Base-by-base conservation (phyloP, 2,113 vertebrate genomes). In the Cephalopholis sonnerati region DNA sequence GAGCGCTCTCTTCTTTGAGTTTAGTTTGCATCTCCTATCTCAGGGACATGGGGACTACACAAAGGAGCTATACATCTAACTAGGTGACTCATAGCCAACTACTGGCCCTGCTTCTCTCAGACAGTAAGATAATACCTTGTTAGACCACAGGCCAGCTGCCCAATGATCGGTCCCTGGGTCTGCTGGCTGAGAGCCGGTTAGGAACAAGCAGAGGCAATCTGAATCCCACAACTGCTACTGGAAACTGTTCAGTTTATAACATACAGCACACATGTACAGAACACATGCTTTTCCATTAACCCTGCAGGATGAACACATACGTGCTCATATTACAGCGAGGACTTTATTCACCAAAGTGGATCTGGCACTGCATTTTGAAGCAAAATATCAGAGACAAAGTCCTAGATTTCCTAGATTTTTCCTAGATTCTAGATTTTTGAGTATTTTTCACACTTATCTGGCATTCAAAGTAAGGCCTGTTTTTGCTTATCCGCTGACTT, bases 121-220 rank as follows among this genome's bases (percentile, higher is more conserved):
- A 85, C 86, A 85, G 92, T 90, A 93, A 94, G 93, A 90, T 88
- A 87, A 94, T 91, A 93, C 83, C 63, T 67, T 46, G 66, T 57
- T 77, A 76, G 81, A 90, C 86, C 89, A 76, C 91, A 92, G 87
- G 83, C 83, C 88, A 82, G 85, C 87, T 84, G 79, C 83, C 87
- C 78, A 64, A 70, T 87, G 70, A 63, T 81, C 69, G 58, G 50
- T 74, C 79, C 41, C 44, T 39, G 58, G 55, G 17, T 50, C 70
- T 57, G 65, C 79, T 89, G 90, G 85, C 83, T 39, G 32, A 22
- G 74, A 70, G 74, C 79, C 77, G 13, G 64, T 83, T 81, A 67
- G 57, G 27, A 86, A 58, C 67, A 29, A 72, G 65, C 17, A 50
- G 32, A 88, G 72, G 65, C n/a, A 25, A 82, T 46, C 24, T 80